Conservation (phyloP, 2,797 vertebrate genomes). For the Cuniculus paca region DNA sequence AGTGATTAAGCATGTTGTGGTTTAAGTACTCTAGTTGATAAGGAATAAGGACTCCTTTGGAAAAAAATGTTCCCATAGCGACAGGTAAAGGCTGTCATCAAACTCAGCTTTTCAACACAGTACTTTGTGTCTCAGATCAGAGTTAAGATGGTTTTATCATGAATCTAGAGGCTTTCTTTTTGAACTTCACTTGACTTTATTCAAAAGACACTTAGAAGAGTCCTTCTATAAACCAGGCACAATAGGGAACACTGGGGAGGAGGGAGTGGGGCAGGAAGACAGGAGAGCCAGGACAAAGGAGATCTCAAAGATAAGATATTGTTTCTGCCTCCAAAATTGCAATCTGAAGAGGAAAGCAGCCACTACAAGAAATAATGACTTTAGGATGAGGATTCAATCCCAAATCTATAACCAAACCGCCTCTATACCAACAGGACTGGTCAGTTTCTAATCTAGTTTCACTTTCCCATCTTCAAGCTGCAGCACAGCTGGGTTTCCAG, state of each 20-base stretch:
- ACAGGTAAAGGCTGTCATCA: constrained; percentile 72
- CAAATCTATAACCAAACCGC: constrained; percentile 22
- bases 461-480: constrained; percentile 79
- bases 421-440: constrained; percentile 48
- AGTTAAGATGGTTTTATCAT: constrained; percentile 64
- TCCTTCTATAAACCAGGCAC: constrained; percentile 22
- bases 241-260: background rate
- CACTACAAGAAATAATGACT: constrained; percentile 52
- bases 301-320: constrained; percentile 39
- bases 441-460: constrained; percentile 81
- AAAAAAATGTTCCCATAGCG: constrained; percentile 67
- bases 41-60: constrained; percentile 34
- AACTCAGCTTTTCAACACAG: constrained; percentile 61
- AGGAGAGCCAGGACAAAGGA: constrained; percentile 34
- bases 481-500: constrained; percentile 84
- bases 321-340: background rate
- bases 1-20: constrained; percentile 69
- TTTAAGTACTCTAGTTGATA: constrained; percentile 74
- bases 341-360: constrained; percentile 46
- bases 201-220: constrained; percentile 62
- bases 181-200: constrained; percentile 72
- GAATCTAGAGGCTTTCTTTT: constrained; percentile 66
- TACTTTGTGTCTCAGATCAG: constrained; percentile 27
- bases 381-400: constrained; percentile 13
- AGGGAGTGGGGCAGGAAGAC: background rate